phyloP scores from a whole-genome alignment of 2,113 vertebrate genomes.

The Melanerpes formicivorus region DNA sequence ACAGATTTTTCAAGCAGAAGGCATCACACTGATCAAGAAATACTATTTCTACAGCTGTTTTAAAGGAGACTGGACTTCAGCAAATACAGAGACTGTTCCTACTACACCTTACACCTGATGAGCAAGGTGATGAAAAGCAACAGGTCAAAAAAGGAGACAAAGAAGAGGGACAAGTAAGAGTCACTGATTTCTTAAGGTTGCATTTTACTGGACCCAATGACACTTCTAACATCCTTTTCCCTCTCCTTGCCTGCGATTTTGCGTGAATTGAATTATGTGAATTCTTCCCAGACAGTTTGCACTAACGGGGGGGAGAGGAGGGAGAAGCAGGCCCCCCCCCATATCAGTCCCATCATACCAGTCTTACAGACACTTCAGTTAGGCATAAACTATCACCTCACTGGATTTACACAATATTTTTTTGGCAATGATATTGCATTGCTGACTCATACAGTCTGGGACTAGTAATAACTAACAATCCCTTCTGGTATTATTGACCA shows the following conservation, averaged over 20 bases:
- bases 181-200: neutral
- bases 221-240: neutral
- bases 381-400: neutral
- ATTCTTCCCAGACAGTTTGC: neutral
- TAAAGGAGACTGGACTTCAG: neutral
- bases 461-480: slow-evolving; percentile 21
- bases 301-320: neutral
- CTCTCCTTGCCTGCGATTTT: neutral
- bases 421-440: neutral
- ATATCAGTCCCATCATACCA: neutral
- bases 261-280: neutral
- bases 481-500: slow-evolving; percentile 12
- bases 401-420: slow-evolving; percentile 42
- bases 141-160: neutral
- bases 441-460: slow-evolving; percentile 40
- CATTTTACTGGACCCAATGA: neutral
- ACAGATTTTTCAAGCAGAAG: neutral
- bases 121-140: neutral
- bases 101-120: neutral
- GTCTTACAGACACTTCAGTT: neutral
- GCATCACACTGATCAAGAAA: neutral
- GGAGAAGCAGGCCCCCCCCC: neutral
- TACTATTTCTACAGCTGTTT: neutral
- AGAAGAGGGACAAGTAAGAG: neutral
- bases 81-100: neutral